Evolutionary conservation across 1,140 invertebrate genomes (phyloP), one percentile per base, ranked within the genome.

Genomic region (Pantala flavescens): DNA sequence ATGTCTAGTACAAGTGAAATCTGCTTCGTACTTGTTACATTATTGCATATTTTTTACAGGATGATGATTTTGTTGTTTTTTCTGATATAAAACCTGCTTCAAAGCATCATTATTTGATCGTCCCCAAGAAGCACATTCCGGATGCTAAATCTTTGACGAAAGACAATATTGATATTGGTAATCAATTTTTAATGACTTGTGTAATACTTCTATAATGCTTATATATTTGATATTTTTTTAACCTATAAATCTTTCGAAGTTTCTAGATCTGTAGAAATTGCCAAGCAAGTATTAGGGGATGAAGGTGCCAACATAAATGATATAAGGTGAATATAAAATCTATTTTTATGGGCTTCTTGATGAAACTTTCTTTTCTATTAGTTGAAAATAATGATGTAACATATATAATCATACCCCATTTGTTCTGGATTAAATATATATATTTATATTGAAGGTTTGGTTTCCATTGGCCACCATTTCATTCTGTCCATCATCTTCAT

Each of bases 391-490:
- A n/a, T n/a, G n/a, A n/a, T n/a, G n/a, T n/a, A n/a, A n/a, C n/a
- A n/a, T n/a, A n/a, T n/a, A n/a, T n/a, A n/a, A n/a, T 36, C 3
- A 36, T 36, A 5, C 28, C 9, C 28, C 28, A 36, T 36, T 36
- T 36, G 3, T n/a, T 36, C 3, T 5, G 28, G 28, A 71, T 75
- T 43, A 19, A n/a, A n/a, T 28, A 28, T 9, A 24, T 76, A 9
- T 5, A 36, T 36, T 36, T 9, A 9, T 9, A 36, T 36, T 36
- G 36, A 5, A 86, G 91, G 70, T 87, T 92, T 71, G 95, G 95
- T 0, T 97, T 96, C 81, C 95, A 97, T 80, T 93, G 93, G 90
- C 94, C 95, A 23, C 95, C 95, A 0, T 97, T 96, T 81, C 90
- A 91, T 72, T 89, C 89, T 10, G 87, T 98, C 0, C 81, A 84